Conservation (phyloP, 2,888 invertebrate genomes). For the Apamea monoglypha region DNA sequence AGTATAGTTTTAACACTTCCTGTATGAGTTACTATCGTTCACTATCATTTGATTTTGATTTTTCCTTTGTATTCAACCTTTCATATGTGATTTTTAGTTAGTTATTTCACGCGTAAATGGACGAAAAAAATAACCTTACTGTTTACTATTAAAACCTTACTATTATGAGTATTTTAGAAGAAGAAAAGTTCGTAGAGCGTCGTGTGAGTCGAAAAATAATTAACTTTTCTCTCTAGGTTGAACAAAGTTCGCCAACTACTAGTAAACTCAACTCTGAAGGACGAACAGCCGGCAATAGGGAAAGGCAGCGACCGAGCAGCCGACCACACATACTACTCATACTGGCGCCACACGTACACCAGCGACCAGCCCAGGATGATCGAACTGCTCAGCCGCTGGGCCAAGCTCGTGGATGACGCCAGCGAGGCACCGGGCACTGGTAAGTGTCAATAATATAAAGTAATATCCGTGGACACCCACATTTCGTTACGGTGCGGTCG, state of each 20-base stretch:
- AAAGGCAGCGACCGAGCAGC: constrained; percentile 72
- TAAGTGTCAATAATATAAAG: constrained; percentile 12
- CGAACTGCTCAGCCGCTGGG: constrained; percentile 91
- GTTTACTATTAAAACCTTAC: background rate
- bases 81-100: background rate
- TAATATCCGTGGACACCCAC: background rate
- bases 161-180: background rate
- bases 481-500: no score
- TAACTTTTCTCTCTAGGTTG: constrained; percentile 79
- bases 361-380: constrained; percentile 91
- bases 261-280: constrained; percentile 88
- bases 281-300: constrained; percentile 83
- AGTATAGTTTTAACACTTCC: background rate
- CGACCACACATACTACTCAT: constrained; percentile 90
- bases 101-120: background rate
- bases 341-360: constrained; percentile 92
- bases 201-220: background rate
- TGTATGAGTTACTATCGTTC: background rate
- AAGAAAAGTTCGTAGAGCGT: no score
- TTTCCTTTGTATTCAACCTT: background rate
- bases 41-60: background rate
- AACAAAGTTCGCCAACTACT: constrained; percentile 92
- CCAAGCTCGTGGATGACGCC: constrained; percentile 65
- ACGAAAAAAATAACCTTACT: background rate
- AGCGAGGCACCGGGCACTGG: constrained; percentile 66